phyloP scores from a whole-genome alignment of 2,888 invertebrate species.

The Omphaloscelis lunosa region DNA sequence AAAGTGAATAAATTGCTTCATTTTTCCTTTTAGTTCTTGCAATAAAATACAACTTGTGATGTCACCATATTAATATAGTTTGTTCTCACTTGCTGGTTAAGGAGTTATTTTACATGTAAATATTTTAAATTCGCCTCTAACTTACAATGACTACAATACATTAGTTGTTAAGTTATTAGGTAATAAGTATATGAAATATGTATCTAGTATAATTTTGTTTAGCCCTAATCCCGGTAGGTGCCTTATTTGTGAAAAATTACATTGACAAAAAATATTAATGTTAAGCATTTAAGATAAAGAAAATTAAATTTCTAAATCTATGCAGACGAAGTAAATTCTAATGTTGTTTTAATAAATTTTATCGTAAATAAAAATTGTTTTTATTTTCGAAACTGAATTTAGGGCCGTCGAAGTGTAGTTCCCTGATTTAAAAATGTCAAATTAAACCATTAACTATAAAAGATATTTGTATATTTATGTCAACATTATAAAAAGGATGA shows the following conservation, averaged over 20 bases:
- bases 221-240: conserved; percentile 42
- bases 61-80: conserved; percentile 10
- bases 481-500: conserved; percentile 54
- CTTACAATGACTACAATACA: conserved; percentile 42
- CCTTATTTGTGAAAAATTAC: conserved; percentile 30
- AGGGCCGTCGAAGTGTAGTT: not conserved
- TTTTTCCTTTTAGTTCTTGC: not conserved
- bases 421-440: conserved; percentile 2
- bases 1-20: conserved; percentile 20
- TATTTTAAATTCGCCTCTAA: conserved; percentile 51
- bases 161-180: conserved; percentile 53
- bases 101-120: conserved; percentile 65
- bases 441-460: conserved; percentile 21
- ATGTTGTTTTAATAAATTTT: conserved; percentile 61
- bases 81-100: conserved; percentile 58
- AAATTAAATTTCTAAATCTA: conserved; percentile 42
- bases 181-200: conserved; percentile 46
- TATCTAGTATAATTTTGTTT: conserved; percentile 24
- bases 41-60: conserved; percentile 2
- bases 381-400: not conserved
- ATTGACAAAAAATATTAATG: conserved; percentile 7
- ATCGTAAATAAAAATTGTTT: conserved; percentile 39
- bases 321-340: conserved; percentile 35
- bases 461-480: conserved; percentile 46
- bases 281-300: conserved; percentile 37